Conservation (phyloP, 2,888 invertebrate species). For the Biston stratarius region DNA sequence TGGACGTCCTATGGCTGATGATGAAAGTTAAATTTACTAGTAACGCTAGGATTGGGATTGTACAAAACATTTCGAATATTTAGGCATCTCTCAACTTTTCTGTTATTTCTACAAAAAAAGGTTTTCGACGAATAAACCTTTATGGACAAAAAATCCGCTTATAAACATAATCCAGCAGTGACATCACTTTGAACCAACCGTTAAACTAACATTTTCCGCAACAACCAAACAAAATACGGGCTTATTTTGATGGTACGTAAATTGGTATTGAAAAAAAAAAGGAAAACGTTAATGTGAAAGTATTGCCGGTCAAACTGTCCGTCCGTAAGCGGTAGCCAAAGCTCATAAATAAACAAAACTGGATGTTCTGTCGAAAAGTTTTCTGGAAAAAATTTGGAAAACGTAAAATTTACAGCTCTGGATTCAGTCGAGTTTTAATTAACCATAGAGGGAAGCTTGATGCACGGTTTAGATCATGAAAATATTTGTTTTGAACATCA, state of each 20-base stretch:
- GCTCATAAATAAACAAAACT: conserved; percentile 86
- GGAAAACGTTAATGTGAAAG: conserved; percentile 71
- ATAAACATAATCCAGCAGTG: not conserved
- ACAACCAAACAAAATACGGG: conserved; percentile 48
- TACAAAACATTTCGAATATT: too few relatives aligned
- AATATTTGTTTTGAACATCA: not conserved
- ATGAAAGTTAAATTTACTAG: too few relatives aligned
- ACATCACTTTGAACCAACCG: conserved; percentile 39
- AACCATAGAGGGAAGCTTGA: conserved; percentile 66
- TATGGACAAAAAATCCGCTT: too few relatives aligned
- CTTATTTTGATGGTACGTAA: conserved; percentile 60
- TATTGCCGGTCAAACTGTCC: conserved; percentile 75
- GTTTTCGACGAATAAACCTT: too few relatives aligned
- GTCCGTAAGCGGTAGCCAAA: conserved; percentile 74
- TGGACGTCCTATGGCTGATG: too few relatives aligned
- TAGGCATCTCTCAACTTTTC: too few relatives aligned
- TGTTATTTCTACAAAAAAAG: too few relatives aligned
- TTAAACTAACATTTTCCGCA: conserved; percentile 54
- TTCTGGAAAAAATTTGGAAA: conserved; percentile 71
- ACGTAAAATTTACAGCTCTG: conserved; percentile 80
- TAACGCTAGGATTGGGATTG: too few relatives aligned
- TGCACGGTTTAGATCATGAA: conserved; percentile 30
- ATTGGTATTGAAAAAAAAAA: conserved; percentile 71
- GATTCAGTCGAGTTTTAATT: conserved; percentile 83
- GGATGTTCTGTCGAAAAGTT: conserved; percentile 84